Evolutionary conservation across 1,140 invertebrate genomes (phyloP), one percentile per base, ranked within the genome.

Genomic region (Nixonia krombeini): DNA sequence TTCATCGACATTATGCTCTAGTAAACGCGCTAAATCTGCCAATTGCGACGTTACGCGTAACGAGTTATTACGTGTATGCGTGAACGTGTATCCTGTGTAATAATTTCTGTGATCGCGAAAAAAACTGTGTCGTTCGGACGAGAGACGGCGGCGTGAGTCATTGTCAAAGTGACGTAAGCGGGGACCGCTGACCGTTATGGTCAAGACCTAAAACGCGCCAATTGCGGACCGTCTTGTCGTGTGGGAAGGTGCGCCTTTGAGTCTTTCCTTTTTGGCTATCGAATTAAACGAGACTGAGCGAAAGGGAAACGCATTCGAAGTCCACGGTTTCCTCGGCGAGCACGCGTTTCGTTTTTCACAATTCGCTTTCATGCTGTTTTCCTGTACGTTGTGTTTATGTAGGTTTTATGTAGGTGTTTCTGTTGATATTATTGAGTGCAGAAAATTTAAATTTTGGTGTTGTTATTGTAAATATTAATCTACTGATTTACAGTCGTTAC

Each of bases 171-270:
- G 78, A 79, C 70, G 80, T 61, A 79, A 78, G 57, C 58, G 56
- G 58, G n/a, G 56, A 45, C 37, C 46, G 35, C 37, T 28, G 59
- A 66, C 73, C 70, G 76, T 80, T 82, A 82, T 80, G 80, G 80
- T 77, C 74, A 82, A 80, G 74, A 76, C 49, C 53, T 66, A 66
- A 71, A 71, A 66, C 57, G 57, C 51, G 41, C 62, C 62, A 66
- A 65, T 57, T 63, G 58, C 55, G 52, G 53, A 47, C 65, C 46
- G 47, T 1, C 47, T 59, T 31, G 33, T 42, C 40, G 65, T 58
- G 65, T 69, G 53, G 65, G 65, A 35, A 47, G 65, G 4, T 33
- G 57, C 47, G 37, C 21, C 2, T 40, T 56, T 40, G 52, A 38
- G 53, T 69, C 65, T 69, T 51, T 53, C 65, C 53, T 58, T 69